Conservation (phyloP, 2,113 vertebrate species). For the Perca fluviatilis region DNA sequence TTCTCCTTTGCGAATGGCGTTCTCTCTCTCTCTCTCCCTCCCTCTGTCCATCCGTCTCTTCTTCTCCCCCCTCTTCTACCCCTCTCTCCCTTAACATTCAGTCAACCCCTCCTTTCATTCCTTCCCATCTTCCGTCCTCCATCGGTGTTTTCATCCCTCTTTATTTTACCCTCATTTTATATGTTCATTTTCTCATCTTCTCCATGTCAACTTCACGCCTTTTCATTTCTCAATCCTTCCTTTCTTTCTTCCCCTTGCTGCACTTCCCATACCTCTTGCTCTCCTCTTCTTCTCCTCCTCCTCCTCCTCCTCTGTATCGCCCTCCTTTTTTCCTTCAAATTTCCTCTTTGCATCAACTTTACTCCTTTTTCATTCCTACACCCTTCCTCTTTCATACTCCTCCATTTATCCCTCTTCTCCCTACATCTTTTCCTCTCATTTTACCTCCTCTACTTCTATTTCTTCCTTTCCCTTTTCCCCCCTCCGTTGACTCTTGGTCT, state of each 20-base stretch:
- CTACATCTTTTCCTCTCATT: background rate
- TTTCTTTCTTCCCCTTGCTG: background rate
- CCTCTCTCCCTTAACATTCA: background rate
- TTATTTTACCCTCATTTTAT: background rate
- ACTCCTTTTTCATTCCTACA: background rate
- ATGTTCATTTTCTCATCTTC: background rate
- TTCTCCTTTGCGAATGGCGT: constrained; percentile 46
- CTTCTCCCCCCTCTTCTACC: background rate
- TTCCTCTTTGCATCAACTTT: background rate
- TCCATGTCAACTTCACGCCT: background rate
- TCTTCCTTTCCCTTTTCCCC: background rate
- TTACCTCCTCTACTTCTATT: background rate
- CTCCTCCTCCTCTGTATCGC: background rate
- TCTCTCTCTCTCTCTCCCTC: background rate
- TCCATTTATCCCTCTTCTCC: background rate
- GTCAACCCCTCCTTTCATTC: background rate
- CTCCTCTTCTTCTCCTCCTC: background rate
- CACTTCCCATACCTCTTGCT: background rate
- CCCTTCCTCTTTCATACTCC: background rate
- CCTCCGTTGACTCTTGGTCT: background rate
- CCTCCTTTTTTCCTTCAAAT: background rate
- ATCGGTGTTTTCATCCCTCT: too few relatives aligned
- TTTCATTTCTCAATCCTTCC: background rate
- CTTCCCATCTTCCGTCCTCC: background rate
- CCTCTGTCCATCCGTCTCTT: background rate